Percentiles rank a stretch among this genome's conserved stretches.
Evolutionary conservation across 2,797 vertebrate genomes (phyloP).

Genomic region (Cyclura pinguis): DNA sequence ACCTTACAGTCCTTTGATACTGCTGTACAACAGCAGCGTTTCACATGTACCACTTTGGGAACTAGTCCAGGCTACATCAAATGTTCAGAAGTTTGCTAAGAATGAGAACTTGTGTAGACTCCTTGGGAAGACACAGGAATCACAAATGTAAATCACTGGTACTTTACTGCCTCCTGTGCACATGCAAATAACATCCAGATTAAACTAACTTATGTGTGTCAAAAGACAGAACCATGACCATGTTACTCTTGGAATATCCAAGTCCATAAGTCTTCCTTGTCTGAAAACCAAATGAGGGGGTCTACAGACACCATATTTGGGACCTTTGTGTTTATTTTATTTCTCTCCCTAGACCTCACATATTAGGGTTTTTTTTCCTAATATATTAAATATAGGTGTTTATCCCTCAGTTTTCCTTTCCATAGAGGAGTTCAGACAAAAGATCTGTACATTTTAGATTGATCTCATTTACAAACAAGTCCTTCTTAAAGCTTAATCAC

Average conservation of each 20-base stretch:
- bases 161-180: not conserved
- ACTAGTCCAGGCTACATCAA: not conserved
- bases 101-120: no score
- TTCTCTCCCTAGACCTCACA: not conserved
- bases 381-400: not conserved
- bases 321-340: not conserved
- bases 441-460: not conserved
- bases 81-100: not conserved
- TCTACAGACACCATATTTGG: not conserved
- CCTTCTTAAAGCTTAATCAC: not conserved
- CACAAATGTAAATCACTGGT: not conserved
- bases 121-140: not conserved
- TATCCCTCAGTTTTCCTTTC: not conserved
- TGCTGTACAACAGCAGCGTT: not conserved
- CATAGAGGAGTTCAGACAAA: not conserved
- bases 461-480: not conserved
- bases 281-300: not conserved
- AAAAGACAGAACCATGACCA: slow-evolving; percentile 40
- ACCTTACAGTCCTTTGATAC: not conserved
- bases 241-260: not conserved
- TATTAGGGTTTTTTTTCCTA: not conserved
- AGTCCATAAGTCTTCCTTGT: not conserved
- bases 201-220: not conserved
- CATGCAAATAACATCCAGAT: not conserved
- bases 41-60: not conserved